Evolutionary conservation across 2,113 vertebrate species (phyloP).

Genomic region (Aleadryas rufinucha): DNA sequence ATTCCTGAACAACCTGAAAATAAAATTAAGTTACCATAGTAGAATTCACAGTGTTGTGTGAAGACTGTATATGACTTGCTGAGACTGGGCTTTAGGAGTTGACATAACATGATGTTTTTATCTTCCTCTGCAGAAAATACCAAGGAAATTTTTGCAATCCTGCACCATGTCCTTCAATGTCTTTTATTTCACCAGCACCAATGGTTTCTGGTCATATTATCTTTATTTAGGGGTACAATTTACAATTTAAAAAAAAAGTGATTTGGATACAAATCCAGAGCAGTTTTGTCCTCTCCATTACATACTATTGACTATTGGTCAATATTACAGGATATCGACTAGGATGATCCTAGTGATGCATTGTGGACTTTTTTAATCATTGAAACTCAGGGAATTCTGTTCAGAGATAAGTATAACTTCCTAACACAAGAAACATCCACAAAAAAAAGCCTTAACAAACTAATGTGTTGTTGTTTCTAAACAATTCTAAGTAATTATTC

Average conservation of each 20-base stretch:
- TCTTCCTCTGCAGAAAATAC: background rate
- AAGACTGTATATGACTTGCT: background rate
- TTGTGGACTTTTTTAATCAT: background rate
- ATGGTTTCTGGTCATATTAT: background rate
- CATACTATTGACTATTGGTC: background rate
- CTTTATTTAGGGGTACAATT: background rate
- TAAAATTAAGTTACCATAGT: background rate
- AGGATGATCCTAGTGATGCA: background rate
- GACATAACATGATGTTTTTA: background rate
- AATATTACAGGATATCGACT: background rate
- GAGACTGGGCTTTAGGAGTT: background rate
- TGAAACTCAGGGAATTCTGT: background rate
- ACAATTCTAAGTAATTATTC: background rate
- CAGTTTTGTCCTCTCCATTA: background rate
- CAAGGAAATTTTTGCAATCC: background rate
- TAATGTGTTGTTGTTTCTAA: background rate
- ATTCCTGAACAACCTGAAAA: background rate
- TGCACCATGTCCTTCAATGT: background rate
- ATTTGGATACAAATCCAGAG: background rate
- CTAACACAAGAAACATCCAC: background rate
- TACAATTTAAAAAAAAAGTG: background rate
- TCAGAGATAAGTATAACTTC: background rate
- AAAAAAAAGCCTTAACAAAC: background rate
- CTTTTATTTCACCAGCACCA: background rate
- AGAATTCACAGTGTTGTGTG: background rate